These are phyloP conservation scores for Hemicentrotus pulcherrimus DNA, from an alignment of 35 echinoderm and acorn worm species.

Conservation along the genomic window DNA sequence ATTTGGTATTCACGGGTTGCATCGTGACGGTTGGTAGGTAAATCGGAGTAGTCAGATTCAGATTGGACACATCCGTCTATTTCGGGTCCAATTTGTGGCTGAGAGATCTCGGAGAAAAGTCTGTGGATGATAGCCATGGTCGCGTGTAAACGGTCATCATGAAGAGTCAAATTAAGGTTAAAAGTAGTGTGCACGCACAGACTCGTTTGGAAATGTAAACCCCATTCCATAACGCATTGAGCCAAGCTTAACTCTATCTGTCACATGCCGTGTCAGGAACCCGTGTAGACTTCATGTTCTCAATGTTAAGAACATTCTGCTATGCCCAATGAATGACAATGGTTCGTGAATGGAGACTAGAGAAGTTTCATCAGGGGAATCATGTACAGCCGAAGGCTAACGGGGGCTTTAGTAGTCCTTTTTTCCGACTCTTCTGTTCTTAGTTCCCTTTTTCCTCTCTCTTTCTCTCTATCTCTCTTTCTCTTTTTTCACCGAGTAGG, in stretches of 20 bases:
- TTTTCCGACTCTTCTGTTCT: no score
- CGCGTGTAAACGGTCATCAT: not conserved
- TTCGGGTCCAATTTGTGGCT: not conserved
- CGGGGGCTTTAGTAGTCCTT: not conserved
- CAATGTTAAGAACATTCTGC: no score
- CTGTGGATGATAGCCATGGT: not conserved
- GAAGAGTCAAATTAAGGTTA: not conserved
- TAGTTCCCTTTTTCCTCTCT: no score
- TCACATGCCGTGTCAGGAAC: no score
- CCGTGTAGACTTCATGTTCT: no score
- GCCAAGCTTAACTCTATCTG: no score
- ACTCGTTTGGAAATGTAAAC: no score
- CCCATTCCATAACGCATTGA: no score
- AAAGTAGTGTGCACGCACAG: not conserved
- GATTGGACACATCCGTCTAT: not conserved
- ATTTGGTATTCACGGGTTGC: not conserved
- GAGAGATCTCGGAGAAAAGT: not conserved
- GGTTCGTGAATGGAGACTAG: no score
- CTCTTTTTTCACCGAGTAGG: not conserved
- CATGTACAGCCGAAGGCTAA: not conserved
- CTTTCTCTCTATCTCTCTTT: not conserved
- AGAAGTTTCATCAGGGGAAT: not conserved
- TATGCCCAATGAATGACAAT: no score
- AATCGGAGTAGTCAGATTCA: not conserved
- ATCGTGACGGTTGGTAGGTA: not conserved